Percentiles rank a stretch among this genome's conserved stretches.
These are phyloP conservation scores for Flexamia atlantica DNA, from an alignment of 2,888 invertebrate genomes.

Conservation along the genomic window DNA sequence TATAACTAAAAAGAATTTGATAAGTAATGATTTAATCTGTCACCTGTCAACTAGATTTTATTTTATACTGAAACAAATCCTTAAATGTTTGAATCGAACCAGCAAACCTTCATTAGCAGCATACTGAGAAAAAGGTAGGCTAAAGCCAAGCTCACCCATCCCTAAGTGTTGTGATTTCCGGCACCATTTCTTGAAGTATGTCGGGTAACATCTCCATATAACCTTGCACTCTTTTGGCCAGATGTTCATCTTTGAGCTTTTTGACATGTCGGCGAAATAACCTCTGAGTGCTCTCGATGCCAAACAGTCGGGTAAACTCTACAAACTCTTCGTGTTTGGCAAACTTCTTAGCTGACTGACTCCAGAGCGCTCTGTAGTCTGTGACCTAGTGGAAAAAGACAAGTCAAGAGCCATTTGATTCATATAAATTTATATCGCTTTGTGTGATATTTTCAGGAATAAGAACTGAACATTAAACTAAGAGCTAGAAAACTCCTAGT, in stretches of 20 bases:
- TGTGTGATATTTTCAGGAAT: no score
- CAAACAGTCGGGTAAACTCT: slow-evolving; percentile 93
- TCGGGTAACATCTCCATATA: slow-evolving; percentile 88
- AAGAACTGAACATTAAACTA: no score
- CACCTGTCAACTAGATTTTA: no score
- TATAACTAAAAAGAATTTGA: no score
- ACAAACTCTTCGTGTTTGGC: slow-evolving; percentile 93
- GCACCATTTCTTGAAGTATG: slow-evolving; percentile 87
- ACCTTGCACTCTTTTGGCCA: slow-evolving; percentile 85
- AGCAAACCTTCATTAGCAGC: no score
- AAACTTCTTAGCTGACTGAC: slow-evolving; percentile 90
- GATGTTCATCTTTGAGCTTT: slow-evolving; percentile 88
- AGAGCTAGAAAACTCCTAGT: no score
- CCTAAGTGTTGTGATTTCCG: slow-evolving; percentile 84
- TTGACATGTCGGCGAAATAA: slow-evolving; percentile 88
- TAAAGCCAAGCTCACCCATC: slow-evolving; percentile 79
- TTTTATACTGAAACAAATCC: no score
- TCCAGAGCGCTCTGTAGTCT: slow-evolving; percentile 88
- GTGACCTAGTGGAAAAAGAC: slow-evolving; percentile 68
- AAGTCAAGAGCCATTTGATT: no score
- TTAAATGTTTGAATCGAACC: no score
- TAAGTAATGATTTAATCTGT: no score
- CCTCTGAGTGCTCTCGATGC: slow-evolving; percentile 82
- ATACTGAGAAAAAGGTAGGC: no score
- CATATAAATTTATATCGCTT: no score